Percentiles rank a stretch among this genome's conserved stretches.
These are phyloP conservation scores for Drosophila pullipes DNA, from an alignment of 2,888 invertebrate species.

Conservation along the genomic window DNA sequence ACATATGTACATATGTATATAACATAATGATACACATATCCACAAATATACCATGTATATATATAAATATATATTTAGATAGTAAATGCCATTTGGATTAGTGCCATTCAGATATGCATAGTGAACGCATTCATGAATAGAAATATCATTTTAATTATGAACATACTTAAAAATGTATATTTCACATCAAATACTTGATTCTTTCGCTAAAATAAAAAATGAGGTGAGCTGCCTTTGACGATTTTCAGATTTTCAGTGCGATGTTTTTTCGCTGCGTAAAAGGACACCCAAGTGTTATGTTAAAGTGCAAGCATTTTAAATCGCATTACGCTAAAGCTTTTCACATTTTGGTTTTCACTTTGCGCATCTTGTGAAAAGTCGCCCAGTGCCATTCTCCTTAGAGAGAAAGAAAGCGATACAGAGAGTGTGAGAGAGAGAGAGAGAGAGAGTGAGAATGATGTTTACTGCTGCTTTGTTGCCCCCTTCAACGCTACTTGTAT, in stretches of 20 bases:
- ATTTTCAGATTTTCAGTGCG: background rate
- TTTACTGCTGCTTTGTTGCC: slow-evolving; percentile 1
- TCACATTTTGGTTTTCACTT: slow-evolving; percentile 49
- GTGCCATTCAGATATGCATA: background rate
- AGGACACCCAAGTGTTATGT: slow-evolving; percentile 52
- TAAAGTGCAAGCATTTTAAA: slow-evolving; percentile 66
- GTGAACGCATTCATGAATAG: background rate
- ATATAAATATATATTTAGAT: background rate
- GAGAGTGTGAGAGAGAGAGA: background rate
- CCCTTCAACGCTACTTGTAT: slow-evolving; percentile 41
- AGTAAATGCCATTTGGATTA: background rate
- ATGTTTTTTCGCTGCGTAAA: background rate
- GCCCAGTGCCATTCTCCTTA: slow-evolving; percentile 29
- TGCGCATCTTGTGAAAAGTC: slow-evolving; percentile 46
- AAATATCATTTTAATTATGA: background rate
- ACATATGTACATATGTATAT: background rate
- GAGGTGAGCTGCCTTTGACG: background rate
- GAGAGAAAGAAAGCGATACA: background rate
- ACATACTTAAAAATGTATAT: background rate
- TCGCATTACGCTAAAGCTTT: slow-evolving; percentile 68
- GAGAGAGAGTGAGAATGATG: background rate
- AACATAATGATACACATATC: background rate
- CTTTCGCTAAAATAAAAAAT: background rate
- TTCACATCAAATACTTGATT: background rate
- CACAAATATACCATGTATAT: background rate